Evolutionary conservation across 1,140 invertebrate genomes (phyloP), one percentile per base, ranked within the genome.

Genomic region (Phortica variegata): DNA sequence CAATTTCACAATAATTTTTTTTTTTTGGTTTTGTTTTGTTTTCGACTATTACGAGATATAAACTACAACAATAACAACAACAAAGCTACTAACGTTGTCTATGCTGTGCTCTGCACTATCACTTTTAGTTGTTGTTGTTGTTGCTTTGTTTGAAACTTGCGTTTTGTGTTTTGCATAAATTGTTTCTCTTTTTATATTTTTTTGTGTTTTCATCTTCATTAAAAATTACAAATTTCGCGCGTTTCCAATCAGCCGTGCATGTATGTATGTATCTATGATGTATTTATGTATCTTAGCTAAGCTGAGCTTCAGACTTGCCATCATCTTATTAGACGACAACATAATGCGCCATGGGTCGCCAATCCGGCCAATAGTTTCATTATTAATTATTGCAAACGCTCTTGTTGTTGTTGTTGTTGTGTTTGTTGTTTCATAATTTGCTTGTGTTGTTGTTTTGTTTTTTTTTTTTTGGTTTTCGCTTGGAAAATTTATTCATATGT

Each of bases 331-430:
- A n/a, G n/a, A n/a, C n/a, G n/a, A n/a, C n/a, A n/a, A n/a, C n/a
- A n/a, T 26, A 26, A 6, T 6, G 23, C 23, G 10, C 23, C 58
- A 48, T 57, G 56, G 63, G 36, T 61, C 46, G 3, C 32, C 32
- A 34, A 34, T 69, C 69, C 63, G 65, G 69, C 39, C 60, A 57
- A 63, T 60, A 3, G 36, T 68, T 68, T 68, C 63, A 69, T 68
- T 68, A 68, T 68, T 57, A 68, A 69, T 60, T 54, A 17, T 51
- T 37, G 53, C 51, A 48, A 56, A 36, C 23, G 23, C 5, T 5
- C 10, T 26, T 26, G 23, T 26, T 34, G 26, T 21, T 46, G 21
- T 34, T 47, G n/a, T n/a, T n/a, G n/a, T n/a, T 47, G 33, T 1
- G 10, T 52, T 9, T 43, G 52, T 3, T 7, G 33, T 59, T 49